Evolutionary conservation across 2,113 vertebrate genomes (phyloP), one percentile per base, ranked within the genome.

Genomic region (Malurus alboscapulatus): DNA sequence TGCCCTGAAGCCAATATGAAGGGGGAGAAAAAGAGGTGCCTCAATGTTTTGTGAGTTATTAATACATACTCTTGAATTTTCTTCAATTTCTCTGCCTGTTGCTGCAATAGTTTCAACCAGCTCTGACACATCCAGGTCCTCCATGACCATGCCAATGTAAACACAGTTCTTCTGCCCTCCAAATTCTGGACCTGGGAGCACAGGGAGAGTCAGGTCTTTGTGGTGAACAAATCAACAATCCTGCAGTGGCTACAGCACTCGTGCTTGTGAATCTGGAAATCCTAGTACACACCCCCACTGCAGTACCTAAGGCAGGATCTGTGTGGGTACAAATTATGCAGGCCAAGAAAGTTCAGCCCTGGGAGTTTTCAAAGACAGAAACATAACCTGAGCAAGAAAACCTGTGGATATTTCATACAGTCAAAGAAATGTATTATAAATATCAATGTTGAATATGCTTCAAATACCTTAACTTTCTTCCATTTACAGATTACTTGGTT

Each of bases 81-180:
- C 99, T 95, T 99, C 99, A 30, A 99, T 98, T 85, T 99, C 99
- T 92, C 97, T 98, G 69, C 98, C 99, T 15, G 98, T 96, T 32
- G 97, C 96, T 8, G 97, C 98, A n/a, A 99, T 98, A 22, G 98
- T 99, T 89, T 99, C 98, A 50, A 98, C 98, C 22, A 99, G 69
- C 81, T 99, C 98, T 0, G 97, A 92, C 44, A 99, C 96, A 19
- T 99, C 98, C 16, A 99, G 89, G 14, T 99, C 99, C 29, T 99
- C 99, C 0, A 97, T 97, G 9, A 98, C 98, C 98, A 99, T 98
- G 74, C 99, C 99, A 17, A 99, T 94, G 69, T 98, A 99, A 74
- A 99, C 87, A 15, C 98, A 98, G 96, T 98, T 97, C 90, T 98
- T 98, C 92, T 98, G 98, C 17, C 97, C 97, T 59, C 97, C 98